A percentile compares a stretch with the other conserved stretches of the same genome.
Conservation (phyloP, 2,113 vertebrate genomes). For the Tachycineta bicolor region DNA sequence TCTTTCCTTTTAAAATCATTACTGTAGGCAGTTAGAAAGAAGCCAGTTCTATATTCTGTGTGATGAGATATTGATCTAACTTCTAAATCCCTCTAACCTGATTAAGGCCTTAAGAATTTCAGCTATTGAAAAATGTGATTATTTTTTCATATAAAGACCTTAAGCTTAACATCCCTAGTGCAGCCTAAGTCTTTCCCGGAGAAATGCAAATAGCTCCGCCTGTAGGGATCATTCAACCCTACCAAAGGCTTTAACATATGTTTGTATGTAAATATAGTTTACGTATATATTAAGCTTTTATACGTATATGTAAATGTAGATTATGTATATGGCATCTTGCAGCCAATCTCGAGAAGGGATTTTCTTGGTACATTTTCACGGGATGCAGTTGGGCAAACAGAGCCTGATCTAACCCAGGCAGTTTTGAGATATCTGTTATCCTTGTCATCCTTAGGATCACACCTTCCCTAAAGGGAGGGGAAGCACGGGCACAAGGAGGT, state of each 20-base stretch:
- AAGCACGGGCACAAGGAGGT: neutral
- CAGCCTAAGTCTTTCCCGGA: neutral
- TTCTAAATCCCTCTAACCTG: constrained; percentile 39
- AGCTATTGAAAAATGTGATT: neutral
- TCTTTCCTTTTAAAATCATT: neutral
- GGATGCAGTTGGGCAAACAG: neutral
- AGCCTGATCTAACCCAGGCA: neutral
- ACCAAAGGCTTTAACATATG: neutral
- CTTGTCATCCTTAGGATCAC: neutral
- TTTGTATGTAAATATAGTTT: neutral
- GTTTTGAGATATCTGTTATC: neutral
- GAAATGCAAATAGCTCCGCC: neutral
- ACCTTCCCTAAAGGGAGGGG: neutral
- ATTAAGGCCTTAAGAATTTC: constrained; percentile 18
- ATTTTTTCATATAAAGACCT: neutral
- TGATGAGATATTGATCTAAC: neutral
- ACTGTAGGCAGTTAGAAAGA: neutral
- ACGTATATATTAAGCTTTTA: neutral
- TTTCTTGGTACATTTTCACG: neutral
- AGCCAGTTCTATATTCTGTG: neutral
- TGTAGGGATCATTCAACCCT: neutral
- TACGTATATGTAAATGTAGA: neutral
- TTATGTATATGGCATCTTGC: neutral
- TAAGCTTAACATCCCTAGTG: neutral
- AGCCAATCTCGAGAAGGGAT: neutral